Percentiles rank a stretch among this genome's conserved stretches.
phyloP scores from a whole-genome alignment of 1,140 invertebrate species.

The Drosophila oshimai region DNA sequence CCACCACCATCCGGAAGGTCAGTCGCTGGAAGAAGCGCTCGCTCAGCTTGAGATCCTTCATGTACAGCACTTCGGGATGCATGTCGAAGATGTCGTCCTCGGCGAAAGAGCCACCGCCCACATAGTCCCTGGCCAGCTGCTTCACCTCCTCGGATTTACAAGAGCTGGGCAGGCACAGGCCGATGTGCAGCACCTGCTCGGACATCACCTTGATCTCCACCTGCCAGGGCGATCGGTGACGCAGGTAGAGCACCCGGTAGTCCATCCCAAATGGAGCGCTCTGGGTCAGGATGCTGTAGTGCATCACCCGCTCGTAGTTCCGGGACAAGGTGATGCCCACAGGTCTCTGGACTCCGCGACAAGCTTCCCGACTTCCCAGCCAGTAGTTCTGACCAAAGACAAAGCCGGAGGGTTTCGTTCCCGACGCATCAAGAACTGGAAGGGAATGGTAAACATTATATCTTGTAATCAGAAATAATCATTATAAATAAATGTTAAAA shows the following conservation, averaged over 20 bases:
- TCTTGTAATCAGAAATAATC: no score
- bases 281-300: conserved; percentile 67
- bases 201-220: conserved; percentile 79
- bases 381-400: conserved; percentile 81
- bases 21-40: conserved; percentile 57
- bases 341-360: conserved; percentile 51
- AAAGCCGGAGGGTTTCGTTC: conserved; percentile 69
- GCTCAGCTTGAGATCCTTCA: conserved; percentile 71
- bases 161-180: conserved; percentile 73
- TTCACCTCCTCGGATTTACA: conserved; percentile 68
- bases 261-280: conserved; percentile 71
- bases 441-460: neutral
- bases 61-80: conserved; percentile 68
- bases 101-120: conserved; percentile 41
- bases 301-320: conserved; percentile 71
- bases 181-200: conserved; percentile 77
- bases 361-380: conserved; percentile 74
- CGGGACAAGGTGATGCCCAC: conserved; percentile 66
- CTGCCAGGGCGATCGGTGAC: conserved; percentile 79
- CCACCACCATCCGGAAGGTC: conserved; percentile 64
- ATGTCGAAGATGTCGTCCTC: conserved; percentile 74
- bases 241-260: conserved; percentile 74
- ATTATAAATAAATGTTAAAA: no score
- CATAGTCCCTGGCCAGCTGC: conserved; percentile 57
- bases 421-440: conserved; percentile 78